These are phyloP conservation scores for Rhodeus uyekii DNA, from an alignment of 2,797 vertebrate genomes.

Conservation along the genomic window DNA sequence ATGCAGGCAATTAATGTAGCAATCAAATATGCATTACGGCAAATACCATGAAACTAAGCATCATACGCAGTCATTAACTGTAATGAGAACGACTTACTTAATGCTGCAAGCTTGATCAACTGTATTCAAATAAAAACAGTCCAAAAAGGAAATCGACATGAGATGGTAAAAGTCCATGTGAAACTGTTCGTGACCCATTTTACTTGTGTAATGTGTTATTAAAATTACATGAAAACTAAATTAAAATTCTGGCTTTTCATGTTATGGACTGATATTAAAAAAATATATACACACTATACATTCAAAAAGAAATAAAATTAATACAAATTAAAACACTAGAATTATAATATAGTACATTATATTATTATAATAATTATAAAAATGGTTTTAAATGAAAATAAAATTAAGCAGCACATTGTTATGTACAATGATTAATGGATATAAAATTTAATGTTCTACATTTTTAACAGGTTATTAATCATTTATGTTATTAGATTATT, in stretches of 20 bases:
- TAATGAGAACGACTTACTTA: not conserved
- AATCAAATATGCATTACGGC: conserved; percentile 24
- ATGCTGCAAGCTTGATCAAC: not conserved
- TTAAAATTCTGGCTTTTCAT: not conserved
- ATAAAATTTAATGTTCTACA: no score
- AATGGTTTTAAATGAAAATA: not conserved
- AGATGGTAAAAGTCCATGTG: not conserved
- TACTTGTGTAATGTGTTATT: not conserved
- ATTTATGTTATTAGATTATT: no score
- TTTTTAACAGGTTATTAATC: no score
- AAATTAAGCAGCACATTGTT: not conserved
- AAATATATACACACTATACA: no score
- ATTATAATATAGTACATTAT: not conserved
- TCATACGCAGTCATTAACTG: not conserved
- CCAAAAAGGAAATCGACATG: not conserved
- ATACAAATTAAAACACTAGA: not conserved
- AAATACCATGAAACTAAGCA: not conserved
- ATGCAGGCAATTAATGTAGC: conserved; percentile 3
- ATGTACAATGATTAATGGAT: not conserved
- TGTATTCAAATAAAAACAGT: not conserved
- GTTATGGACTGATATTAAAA: not conserved
- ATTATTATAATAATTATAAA: not conserved
- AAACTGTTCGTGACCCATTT: not conserved
- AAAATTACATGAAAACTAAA: not conserved
- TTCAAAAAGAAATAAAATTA: not conserved